Conservation (phyloP, 1,140 invertebrate species). For the Cotesia chilonis region DNA sequence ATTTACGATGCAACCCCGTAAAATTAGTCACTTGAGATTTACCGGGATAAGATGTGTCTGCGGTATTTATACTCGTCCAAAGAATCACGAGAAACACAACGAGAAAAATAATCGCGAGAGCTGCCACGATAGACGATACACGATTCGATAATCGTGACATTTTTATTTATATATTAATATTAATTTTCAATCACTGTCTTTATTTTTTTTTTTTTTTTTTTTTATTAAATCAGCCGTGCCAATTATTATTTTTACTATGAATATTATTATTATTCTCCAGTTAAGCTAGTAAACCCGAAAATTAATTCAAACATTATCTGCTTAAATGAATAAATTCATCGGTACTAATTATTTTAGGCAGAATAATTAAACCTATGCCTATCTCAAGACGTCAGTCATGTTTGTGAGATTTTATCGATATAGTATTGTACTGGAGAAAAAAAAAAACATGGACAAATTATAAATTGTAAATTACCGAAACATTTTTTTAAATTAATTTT, state of each 20-base stretch:
- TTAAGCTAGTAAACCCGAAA: too few species aligned
- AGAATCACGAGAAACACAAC: constrained; percentile 33
- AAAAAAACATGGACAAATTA: too few species aligned
- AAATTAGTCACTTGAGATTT: constrained; percentile 20
- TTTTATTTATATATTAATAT: background rate
- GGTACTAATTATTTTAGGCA: too few species aligned
- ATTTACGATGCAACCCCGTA: constrained; percentile 11
- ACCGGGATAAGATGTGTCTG: constrained; percentile 17
- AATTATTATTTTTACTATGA: background rate
- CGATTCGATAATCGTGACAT: constrained; percentile 35
- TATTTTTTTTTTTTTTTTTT: constrained; percentile 7
- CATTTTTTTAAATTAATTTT: too few species aligned
- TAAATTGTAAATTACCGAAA: too few species aligned
- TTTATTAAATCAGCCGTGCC: background rate
- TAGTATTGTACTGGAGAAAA: too few species aligned
- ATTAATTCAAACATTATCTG: too few species aligned
- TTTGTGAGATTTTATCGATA: too few species aligned
- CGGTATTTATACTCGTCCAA: constrained; percentile 30
- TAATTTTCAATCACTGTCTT: background rate
- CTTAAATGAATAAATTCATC: too few species aligned
- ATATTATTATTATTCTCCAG: too few species aligned
- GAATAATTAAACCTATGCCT: too few species aligned
- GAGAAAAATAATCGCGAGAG: constrained; percentile 24
- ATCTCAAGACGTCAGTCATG: too few species aligned
- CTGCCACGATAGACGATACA: constrained; percentile 31